Percentiles rank a stretch among this genome's conserved stretches.
phyloP scores from a whole-genome alignment of 2,113 vertebrate genomes.

The Sminthopsis crassicaudata region DNA sequence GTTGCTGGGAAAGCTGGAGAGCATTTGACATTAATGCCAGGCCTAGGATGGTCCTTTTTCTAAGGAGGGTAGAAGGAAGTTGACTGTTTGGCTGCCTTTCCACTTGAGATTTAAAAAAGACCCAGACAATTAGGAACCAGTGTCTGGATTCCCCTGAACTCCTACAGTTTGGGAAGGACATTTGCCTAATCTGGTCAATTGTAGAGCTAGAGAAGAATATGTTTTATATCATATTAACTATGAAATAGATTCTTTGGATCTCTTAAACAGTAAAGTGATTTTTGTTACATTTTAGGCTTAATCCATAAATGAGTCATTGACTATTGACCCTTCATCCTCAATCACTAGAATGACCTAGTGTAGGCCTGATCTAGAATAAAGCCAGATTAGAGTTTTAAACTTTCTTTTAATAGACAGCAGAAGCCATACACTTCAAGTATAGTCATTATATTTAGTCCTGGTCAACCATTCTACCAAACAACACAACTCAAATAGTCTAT shows the following conservation, averaged over 20 bases:
- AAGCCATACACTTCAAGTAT: neutral
- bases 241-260: neutral
- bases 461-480: neutral
- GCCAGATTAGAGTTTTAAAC: neutral
- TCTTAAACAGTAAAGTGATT: neutral
- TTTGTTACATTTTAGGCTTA: neutral
- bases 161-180: neutral
- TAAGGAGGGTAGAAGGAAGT: neutral
- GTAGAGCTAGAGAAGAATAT: neutral
- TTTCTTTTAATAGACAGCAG: neutral
- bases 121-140: neutral
- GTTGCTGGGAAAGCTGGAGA: too few species aligned
- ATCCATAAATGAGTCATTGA: neutral
- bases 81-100: neutral
- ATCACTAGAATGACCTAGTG: neutral
- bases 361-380: neutral
- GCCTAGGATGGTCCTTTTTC: neutral
- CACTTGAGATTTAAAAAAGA: neutral
- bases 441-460: neutral
- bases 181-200: neutral
- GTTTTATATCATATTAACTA: neutral
- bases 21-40: neutral
- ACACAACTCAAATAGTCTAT: neutral
- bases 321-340: neutral
- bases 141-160: neutral